Evolutionary conservation across 1,140 invertebrate species (phyloP).

Genomic region (Drosophila sulfurigaster): DNA sequence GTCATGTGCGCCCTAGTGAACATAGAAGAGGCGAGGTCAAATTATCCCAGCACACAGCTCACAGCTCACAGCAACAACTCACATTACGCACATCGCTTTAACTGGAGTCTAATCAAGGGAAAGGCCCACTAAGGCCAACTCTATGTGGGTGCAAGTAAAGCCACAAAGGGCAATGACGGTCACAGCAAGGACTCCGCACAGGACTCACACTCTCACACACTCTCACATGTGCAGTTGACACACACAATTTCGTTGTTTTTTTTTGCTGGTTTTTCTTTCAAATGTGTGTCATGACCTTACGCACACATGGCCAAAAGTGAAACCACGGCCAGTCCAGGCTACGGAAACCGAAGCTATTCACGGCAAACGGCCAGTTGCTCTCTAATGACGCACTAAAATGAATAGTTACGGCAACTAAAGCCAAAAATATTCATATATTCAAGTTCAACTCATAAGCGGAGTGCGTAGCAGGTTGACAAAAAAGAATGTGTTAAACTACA

Average conservation of each 20-base stretch:
- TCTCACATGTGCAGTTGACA: constrained; percentile 9
- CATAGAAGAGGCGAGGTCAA: constrained; percentile 20
- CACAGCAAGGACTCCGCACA: constrained; percentile 11
- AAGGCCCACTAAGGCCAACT: constrained; percentile 9
- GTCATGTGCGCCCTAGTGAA: neutral
- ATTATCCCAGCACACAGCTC: neutral
- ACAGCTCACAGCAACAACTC: neutral
- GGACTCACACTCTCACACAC: constrained; percentile 2
- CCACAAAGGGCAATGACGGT: constrained; percentile 38
- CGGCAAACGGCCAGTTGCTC: neutral
- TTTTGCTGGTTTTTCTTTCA: constrained; percentile 22
- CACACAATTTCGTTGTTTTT: neutral
- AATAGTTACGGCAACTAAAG: constrained; percentile 31
- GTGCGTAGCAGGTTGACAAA: neutral
- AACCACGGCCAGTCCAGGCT: constrained; percentile 5
- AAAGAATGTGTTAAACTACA: neutral
- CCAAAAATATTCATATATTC: constrained; percentile 29
- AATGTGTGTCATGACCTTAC: constrained; percentile 55
- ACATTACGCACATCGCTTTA: constrained; percentile 4
- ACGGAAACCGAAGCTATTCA: constrained; percentile 7
- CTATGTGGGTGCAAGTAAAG: constrained; percentile 11
- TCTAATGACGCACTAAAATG: constrained; percentile 33
- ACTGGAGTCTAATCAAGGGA: constrained; percentile 35
- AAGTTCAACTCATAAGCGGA: neutral
- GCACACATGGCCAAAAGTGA: constrained; percentile 31